Percentiles rank a stretch among this genome's conserved stretches.
Conservation (phyloP, 2,113 vertebrate genomes). For the Rhea pennata region DNA sequence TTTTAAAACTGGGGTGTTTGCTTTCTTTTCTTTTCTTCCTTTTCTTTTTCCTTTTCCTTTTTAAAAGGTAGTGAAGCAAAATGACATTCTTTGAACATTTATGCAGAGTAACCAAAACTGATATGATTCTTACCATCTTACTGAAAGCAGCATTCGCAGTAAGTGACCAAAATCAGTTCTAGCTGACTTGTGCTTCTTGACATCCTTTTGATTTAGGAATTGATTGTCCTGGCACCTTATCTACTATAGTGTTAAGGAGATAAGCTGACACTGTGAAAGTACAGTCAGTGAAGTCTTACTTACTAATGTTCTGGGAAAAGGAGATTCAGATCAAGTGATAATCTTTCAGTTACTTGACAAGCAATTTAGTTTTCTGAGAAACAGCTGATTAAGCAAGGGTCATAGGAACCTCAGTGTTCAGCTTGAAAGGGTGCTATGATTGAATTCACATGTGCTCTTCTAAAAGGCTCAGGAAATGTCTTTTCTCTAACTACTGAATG, state of each 20-base stretch:
- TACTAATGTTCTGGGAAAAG: slow-evolving; percentile 4
- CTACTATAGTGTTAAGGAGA: not conserved
- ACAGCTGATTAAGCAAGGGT: slow-evolving; percentile 15
- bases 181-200: not conserved
- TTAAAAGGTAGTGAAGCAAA: not conserved
- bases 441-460: not conserved
- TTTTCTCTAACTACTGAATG: not conserved
- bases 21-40: no score
- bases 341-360: slow-evolving; percentile 32
- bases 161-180: slow-evolving; percentile 47
- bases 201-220: slow-evolving; percentile 11
- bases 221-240: not conserved
- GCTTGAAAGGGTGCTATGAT: not conserved
- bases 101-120: not conserved
- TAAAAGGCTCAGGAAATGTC: not conserved
- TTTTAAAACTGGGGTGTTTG: not conserved
- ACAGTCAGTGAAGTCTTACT: not conserved
- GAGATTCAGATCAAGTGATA: not conserved
- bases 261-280: slow-evolving; percentile 17
- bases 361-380: slow-evolving; percentile 22
- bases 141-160: not conserved
- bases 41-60: not conserved
- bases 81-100: not conserved
- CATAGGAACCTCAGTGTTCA: not conserved
- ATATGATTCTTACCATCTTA: not conserved